Evolutionary conservation across 2,888 invertebrate genomes (phyloP).

Genomic region (Thecocarcelia acutangulata): DNA sequence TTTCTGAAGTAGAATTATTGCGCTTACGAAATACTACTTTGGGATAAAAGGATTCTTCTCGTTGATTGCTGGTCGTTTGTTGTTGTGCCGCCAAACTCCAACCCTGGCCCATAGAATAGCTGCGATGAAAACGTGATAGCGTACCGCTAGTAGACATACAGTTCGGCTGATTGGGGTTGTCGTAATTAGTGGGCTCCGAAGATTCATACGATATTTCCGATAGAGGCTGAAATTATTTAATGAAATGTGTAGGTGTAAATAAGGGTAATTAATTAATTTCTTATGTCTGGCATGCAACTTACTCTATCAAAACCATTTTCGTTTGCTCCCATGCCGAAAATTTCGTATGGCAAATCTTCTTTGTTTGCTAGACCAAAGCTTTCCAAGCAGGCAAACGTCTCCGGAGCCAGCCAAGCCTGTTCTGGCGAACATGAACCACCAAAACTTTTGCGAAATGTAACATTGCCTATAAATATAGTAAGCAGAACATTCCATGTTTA

Average conservation of each 20-base stretch:
- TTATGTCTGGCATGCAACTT: constrained; percentile 62
- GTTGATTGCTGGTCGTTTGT: constrained; percentile 68
- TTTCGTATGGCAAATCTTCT: constrained; percentile 81
- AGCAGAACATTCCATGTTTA: background rate
- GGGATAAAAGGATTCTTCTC: constrained; percentile 73
- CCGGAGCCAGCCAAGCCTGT: constrained; percentile 80
- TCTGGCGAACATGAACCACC: constrained; percentile 78
- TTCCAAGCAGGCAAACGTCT: constrained; percentile 81
- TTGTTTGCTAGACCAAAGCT: constrained; percentile 78
- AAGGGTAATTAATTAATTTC: background rate
- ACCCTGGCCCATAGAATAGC: constrained; percentile 92
- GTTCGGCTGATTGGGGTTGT: constrained; percentile 67
- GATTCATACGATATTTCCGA: constrained; percentile 82
- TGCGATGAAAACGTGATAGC: constrained; percentile 86
- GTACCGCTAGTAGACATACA: constrained; percentile 76
- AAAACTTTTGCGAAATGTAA: constrained; percentile 79
- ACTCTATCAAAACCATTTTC: constrained; percentile 81
- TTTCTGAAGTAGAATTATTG: constrained; percentile 87
- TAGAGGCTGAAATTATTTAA: constrained; percentile 75
- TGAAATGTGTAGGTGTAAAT: background rate
- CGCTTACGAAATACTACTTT: constrained; percentile 84
- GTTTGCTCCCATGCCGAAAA: constrained; percentile 78
- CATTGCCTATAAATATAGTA: constrained; percentile 70
- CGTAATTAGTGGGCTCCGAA: constrained; percentile 80
- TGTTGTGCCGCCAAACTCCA: constrained; percentile 78